Percentiles rank a stretch among this genome's conserved stretches.
Conservation (phyloP, 2,888 invertebrate genomes). For the Neoascia interrupta region DNA sequence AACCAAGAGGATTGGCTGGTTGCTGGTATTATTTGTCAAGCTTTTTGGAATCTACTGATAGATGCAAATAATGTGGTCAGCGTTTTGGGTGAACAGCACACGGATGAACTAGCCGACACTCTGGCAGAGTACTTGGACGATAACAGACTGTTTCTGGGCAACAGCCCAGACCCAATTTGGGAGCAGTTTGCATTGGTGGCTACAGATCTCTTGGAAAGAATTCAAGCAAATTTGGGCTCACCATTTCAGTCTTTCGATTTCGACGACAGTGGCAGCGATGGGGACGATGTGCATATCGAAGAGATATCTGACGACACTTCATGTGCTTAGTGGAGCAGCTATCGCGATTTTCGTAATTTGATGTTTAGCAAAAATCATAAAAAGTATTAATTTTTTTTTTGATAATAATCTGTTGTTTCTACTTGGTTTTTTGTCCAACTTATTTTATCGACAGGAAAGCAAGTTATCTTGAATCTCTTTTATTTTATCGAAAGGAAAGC, state of each 20-base stretch:
- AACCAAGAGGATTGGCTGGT: constrained; percentile 85
- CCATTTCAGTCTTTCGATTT: constrained; percentile 62
- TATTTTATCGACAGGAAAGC: too few relatives aligned
- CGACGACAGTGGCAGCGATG: constrained; percentile 72
- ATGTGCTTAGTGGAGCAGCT: background rate
- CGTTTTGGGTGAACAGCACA: constrained; percentile 80
- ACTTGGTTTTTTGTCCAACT: too few relatives aligned
- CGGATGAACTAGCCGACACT: constrained; percentile 81
- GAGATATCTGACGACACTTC: constrained; percentile 71
- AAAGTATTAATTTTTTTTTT: constrained; percentile 27
- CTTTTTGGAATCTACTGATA: constrained; percentile 86
- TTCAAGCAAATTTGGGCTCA: constrained; percentile 74
- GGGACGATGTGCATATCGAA: constrained; percentile 75
- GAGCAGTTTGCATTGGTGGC: constrained; percentile 88
- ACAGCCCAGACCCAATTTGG: constrained; percentile 81
- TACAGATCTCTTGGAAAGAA: constrained; percentile 84
- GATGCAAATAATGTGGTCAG: constrained; percentile 81
- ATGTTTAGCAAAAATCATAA: constrained; percentile 7
- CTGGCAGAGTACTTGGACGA: constrained; percentile 83
- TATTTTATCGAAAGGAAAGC: too few relatives aligned
- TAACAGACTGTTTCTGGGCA: constrained; percentile 80
- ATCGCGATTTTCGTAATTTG: constrained; percentile 4
- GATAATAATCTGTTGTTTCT: background rate
- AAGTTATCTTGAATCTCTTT: too few relatives aligned
- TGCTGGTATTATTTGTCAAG: constrained; percentile 87